These are phyloP conservation scores for Meleagris gallopavo DNA, from an alignment of 2,113 vertebrate species.

Conservation along the genomic window DNA sequence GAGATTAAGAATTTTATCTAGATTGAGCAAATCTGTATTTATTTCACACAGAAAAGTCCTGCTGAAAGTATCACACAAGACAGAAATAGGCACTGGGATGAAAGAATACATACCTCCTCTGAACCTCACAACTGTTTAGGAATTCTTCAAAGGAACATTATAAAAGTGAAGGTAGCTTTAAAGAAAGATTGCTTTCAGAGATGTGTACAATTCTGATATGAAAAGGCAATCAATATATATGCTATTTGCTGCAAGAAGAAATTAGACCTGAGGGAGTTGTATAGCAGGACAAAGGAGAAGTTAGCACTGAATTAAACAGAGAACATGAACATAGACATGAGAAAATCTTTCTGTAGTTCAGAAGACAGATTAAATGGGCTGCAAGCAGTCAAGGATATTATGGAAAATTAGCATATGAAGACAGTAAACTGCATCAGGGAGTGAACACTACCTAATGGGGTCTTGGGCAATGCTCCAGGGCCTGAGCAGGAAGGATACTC, in stretches of 20 bases:
- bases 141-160: not conserved
- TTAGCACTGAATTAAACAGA: not conserved
- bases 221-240: not conserved
- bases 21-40: not conserved
- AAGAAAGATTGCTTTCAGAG: slow-evolving; percentile 12
- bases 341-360: not conserved
- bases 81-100: not conserved
- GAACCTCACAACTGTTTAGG: not conserved
- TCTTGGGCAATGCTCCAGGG: not conserved
- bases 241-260: not conserved
- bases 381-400: not conserved
- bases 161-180: not conserved
- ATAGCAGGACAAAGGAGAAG: not conserved
- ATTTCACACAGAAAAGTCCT: not conserved
- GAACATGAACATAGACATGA: accelerated
- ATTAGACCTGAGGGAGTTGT: accelerated
- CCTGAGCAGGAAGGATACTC: not conserved
- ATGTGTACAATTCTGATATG: not conserved
- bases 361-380: not conserved
- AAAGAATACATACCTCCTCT: not conserved
- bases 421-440: not conserved
- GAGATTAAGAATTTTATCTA: not conserved
- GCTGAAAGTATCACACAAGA: not conserved
- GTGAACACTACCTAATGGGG: not conserved
- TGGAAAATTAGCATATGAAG: slow-evolving; percentile 18